Evolutionary conservation across 64 coral and sea anemone genomes (phyloP), one percentile per base, ranked within the genome.

Genomic region (Stichodactyla mertensii): DNA sequence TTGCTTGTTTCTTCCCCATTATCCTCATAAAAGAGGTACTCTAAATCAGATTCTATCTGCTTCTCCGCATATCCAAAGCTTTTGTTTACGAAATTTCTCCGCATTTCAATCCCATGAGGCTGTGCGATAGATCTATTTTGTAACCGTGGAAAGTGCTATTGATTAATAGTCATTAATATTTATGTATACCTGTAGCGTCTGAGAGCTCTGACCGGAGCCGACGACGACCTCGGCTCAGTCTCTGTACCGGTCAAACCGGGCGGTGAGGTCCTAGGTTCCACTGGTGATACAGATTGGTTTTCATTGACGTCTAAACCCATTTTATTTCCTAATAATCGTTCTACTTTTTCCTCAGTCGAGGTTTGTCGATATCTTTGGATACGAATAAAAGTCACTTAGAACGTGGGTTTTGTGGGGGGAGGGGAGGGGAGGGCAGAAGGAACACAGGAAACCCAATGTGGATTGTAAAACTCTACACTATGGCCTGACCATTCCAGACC

Each of bases 261-360:
- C 36, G 15, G 74, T 45, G 84, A 81, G 55, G 77, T 52, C 55
- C 89, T 87, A 77, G 84, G 31, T 10, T 67, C 89, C 22, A 91
- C 45, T 60, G 27, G 55, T 55, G 84, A 55, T 10, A 82, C 81
- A 0, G 89, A 86, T 79, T 18, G 23, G 61, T 91, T 86, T n/a
- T 82, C 58, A 85, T 91, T 82, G 6, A 80, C 70, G 58, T 91
- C 89, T 12, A 86, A 55, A 86, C 51, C 51, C 74, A 84, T 74
- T 13, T 91, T 74, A 51, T 70, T 69, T 20, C 7, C 19, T 7
- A 69, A 20, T 22, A 69, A 69, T 7, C 64, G 18, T 6, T 91
- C 77, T 20, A 91, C 85, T 86, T 57, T 82, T 16, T 85, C 53
- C 52, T 91, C 89, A 4, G 84, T 82, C 6, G 89, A 91, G 23